Conservation (phyloP, 2,113 vertebrate genomes). For the Pelecanus crispus region DNA sequence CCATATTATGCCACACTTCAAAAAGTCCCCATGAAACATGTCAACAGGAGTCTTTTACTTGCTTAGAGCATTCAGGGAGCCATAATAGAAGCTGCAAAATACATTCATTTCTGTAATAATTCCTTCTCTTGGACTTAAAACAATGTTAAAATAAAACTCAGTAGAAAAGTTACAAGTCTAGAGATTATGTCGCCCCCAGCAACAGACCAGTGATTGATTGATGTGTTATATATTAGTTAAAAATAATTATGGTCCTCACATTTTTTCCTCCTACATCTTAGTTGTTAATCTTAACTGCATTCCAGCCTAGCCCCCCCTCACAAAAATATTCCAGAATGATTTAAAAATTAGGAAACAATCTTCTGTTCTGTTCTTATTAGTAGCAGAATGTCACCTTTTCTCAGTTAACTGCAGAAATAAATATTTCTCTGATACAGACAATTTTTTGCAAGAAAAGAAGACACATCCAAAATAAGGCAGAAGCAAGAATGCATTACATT, state of each 20-base stretch:
- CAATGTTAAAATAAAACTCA: neutral
- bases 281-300: neutral
- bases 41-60: neutral
- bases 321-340: neutral
- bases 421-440: neutral
- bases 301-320: neutral
- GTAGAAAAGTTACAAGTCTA: neutral
- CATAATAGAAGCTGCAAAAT: neutral
- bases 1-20: neutral
- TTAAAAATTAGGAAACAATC: neutral
- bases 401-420: neutral
- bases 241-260: conserved; percentile 20
- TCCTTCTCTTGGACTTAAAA: neutral
- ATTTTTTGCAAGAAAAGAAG: neutral
- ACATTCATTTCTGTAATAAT: neutral
- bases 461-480: neutral
- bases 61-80: neutral
- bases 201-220: conserved; percentile 8
- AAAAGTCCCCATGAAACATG: neutral
- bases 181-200: neutral
- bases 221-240: neutral
- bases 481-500: neutral
- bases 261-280: neutral
- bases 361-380: neutral
- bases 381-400: neutral